phyloP scores from a whole-genome alignment of 2,797 vertebrate genomes.

The Lagorchestes hirsutus region DNA sequence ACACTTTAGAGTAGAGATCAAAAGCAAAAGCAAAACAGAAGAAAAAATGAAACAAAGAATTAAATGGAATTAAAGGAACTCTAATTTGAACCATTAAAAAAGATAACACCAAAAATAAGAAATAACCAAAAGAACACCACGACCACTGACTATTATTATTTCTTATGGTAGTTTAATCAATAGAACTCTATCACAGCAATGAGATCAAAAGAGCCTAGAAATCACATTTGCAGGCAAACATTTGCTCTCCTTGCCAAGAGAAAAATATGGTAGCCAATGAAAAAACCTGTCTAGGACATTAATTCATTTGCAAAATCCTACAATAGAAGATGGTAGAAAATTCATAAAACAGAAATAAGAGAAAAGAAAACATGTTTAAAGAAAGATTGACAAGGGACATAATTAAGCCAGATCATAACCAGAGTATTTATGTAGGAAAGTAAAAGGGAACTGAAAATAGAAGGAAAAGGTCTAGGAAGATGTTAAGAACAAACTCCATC shows the following conservation, averaged over 20 bases:
- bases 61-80: not conserved
- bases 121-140: not conserved
- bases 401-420: not conserved
- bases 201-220: not conserved
- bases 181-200: not conserved
- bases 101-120: not conserved
- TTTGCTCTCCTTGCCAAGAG: not conserved
- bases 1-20: not conserved
- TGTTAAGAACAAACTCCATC: not conserved
- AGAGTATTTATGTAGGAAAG: not conserved
- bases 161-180: not conserved
- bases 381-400: not conserved
- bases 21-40: not conserved
- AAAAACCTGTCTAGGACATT: not conserved
- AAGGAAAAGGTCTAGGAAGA: not conserved
- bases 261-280: not conserved
- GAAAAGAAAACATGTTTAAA: not conserved
- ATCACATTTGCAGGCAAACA: not conserved
- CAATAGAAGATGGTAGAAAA: not conserved
- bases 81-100: not conserved
- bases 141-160: not conserved
- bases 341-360: not conserved
- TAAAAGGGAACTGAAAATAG: not conserved
- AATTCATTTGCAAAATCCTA: not conserved
- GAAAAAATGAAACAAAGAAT: not conserved